These are phyloP conservation scores for Steatornis caripensis DNA, from an alignment of 2,113 vertebrate species.

Conservation along the genomic window DNA sequence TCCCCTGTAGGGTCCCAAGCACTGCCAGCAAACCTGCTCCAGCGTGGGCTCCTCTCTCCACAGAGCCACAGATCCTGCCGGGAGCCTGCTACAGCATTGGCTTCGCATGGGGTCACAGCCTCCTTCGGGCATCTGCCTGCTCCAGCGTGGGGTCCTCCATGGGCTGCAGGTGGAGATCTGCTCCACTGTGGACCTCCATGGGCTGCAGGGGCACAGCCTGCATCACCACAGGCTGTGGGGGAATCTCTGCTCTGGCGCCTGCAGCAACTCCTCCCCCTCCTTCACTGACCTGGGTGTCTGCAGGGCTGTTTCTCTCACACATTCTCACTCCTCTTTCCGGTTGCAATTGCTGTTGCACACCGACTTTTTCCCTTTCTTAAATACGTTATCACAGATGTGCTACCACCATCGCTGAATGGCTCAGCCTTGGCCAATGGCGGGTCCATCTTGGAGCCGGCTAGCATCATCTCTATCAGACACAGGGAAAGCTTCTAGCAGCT, in stretches of 20 bases:
- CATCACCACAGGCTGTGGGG: neutral
- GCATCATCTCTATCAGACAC: fast-evolving
- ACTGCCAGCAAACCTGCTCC: neutral
- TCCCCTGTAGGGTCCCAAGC: neutral
- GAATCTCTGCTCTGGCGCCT: fast-evolving
- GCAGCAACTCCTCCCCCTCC: neutral
- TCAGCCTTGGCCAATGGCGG: fast-evolving
- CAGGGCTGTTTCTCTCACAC: neutral
- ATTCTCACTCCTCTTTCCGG: neutral
- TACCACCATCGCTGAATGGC: fast-evolving
- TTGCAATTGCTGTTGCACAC: neutral
- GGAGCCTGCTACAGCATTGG: neutral
- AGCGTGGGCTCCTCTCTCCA: fast-evolving
- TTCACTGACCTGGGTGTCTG: neutral
- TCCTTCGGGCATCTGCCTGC: neutral
- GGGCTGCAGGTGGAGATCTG: neutral
- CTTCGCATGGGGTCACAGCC: neutral
- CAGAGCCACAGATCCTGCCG: neutral
- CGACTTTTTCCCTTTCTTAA: neutral
- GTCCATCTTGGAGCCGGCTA: neutral
- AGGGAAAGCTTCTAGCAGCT: neutral
- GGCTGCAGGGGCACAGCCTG: neutral
- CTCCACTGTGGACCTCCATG: neutral
- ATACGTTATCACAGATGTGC: fast-evolving
- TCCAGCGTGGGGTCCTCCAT: fast-evolving